Evolutionary conservation across 2,113 vertebrate species (phyloP), one percentile per base, ranked within the genome.

Genomic region (Halichoeres trimaculatus): DNA sequence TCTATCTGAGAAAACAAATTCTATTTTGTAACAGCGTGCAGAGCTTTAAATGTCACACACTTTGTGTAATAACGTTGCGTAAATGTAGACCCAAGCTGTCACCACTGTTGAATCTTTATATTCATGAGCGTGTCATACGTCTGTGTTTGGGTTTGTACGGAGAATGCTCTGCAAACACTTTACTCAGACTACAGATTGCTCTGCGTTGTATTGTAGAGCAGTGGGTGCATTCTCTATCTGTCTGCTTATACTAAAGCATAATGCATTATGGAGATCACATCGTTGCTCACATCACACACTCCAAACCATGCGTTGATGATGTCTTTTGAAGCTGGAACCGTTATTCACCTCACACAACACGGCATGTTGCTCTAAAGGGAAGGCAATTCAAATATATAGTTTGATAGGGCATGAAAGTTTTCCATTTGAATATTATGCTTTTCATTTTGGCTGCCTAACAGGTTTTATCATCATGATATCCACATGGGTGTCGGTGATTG

Each of bases 381-480:
- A 4, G 14, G 22, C 26, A 64, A 63, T 51, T 60, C 35, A 66
- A 69, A 70, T 20, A 48, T 48, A 58, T 66, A 73, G 19, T 80
- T 58, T 74, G 54, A 72, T 66, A 36, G 53, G 34, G 14, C 26
- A 61, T 68, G 45, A 55, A 43, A 40, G 36, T 65, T 50, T 76
- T 35, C 59, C 54, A 78, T 81, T 80, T 72, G 24, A 24, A 35
- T 71, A 34, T 74, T 52, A 72, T 43, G 38, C 4, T 17, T 80
- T 79, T 81, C 35, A 47, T 72, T 83, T 77, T 54, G 64, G 24
- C 57, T 77, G 26, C 52, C 63, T 74, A 73, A 77, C 86, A 94
- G 94, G 83, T 86, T 64, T 71, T 73, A 55, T 79, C 81, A 76
- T 73, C 82, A 94, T 94, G 94, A 80, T 75, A 58, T 82, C 75